A percentile compares a stretch with the other conserved stretches of the same genome.
Conservation (phyloP, 1,140 invertebrate species). For the Drosophila baimaii region DNA sequence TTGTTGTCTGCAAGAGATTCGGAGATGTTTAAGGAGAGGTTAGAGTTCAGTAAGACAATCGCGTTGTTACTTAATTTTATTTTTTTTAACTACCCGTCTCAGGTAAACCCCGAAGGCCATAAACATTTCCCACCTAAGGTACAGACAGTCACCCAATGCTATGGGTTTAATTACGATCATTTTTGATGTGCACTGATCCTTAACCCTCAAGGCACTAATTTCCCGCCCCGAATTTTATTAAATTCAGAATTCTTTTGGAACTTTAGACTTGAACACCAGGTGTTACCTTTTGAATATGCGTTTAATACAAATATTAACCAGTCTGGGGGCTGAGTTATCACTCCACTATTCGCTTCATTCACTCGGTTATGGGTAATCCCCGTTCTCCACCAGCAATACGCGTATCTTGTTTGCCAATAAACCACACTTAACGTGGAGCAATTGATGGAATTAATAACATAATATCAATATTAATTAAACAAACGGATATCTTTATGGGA, state of each 20-base stretch:
- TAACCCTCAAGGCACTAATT: neutral
- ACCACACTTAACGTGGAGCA: neutral
- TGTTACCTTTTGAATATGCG: neutral
- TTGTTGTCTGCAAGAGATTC: slow-evolving; percentile 14
- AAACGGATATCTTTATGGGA: neutral
- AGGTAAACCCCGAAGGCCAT: neutral
- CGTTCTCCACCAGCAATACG: neutral
- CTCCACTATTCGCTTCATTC: neutral
- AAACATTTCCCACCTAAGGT: neutral
- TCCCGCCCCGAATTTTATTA: neutral
- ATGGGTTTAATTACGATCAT: neutral
- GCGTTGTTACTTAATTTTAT: neutral
- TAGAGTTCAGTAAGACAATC: neutral
- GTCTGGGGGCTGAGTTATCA: too few species aligned
- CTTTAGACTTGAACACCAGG: neutral
- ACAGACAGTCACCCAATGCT: neutral
- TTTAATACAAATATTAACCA: neutral
- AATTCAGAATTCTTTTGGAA: neutral
- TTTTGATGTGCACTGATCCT: neutral
- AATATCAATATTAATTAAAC: slow-evolving; percentile 3
- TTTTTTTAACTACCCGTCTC: too few species aligned
- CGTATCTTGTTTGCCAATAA: neutral
- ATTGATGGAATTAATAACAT: neutral
- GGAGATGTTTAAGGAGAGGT: neutral
- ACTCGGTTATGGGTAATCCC: neutral